These are phyloP conservation scores for Stomatorhinus walkeri DNA, from an alignment of 2,797 vertebrate species.

Conservation along the genomic window DNA sequence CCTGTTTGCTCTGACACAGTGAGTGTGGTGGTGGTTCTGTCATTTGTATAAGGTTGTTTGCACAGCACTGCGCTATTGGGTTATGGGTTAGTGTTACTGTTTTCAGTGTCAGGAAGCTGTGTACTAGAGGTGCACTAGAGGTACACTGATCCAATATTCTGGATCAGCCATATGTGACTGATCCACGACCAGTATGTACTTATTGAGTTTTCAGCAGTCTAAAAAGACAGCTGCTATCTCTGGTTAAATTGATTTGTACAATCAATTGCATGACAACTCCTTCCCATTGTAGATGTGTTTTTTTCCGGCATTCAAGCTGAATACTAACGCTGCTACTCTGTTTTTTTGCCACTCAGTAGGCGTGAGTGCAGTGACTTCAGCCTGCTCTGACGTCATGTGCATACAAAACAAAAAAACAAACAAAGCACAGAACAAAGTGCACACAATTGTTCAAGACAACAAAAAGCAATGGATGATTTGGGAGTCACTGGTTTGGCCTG, in stretches of 20 bases:
- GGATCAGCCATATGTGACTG: no score
- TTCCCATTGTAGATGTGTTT: background rate
- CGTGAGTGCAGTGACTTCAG: background rate
- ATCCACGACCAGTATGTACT: no score
- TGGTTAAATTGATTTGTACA: no score
- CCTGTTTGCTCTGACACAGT: constrained; percentile 88
- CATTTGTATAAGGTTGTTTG: background rate
- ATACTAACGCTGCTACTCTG: background rate
- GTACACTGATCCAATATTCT: no score
- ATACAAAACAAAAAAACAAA: background rate
- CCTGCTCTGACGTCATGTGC: background rate
- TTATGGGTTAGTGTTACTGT: background rate
- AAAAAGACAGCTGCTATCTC: no score
- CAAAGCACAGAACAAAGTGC: background rate
- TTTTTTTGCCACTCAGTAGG: background rate
- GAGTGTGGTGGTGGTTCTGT: constrained; percentile 35
- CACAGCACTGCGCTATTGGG: background rate
- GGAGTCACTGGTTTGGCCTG: background rate
- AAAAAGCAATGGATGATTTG: background rate
- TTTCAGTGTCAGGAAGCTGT: background rate
- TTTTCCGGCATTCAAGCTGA: background rate
- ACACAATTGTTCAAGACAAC: background rate
- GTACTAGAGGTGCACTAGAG: background rate
- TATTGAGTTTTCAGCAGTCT: no score
- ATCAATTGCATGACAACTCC: no score